These are phyloP conservation scores for Matsumyia berberina DNA, from an alignment of 2,888 invertebrate genomes.

Conservation along the genomic window DNA sequence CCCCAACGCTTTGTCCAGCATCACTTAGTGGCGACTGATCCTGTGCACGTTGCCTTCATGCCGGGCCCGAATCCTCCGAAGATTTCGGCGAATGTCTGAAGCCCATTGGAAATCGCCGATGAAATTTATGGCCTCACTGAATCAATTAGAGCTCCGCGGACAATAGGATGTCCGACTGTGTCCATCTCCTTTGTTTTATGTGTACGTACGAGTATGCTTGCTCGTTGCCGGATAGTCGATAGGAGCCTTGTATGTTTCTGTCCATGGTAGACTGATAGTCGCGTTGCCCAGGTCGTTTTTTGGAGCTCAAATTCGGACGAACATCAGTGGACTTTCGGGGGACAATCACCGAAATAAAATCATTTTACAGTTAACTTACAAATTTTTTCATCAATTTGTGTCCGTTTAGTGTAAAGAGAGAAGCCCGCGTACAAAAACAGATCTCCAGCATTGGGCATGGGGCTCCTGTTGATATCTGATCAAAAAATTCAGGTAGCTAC, in stretches of 20 bases:
- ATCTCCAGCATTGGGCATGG: slow-evolving; percentile 53
- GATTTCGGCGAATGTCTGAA: slow-evolving; percentile 68
- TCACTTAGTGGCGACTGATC: slow-evolving; percentile 62
- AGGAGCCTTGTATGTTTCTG: background rate
- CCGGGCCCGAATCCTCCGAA: slow-evolving; percentile 26
- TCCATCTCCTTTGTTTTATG: slow-evolving; percentile 73
- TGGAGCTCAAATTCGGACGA: slow-evolving; percentile 52
- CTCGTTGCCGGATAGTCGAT: slow-evolving; percentile 3
- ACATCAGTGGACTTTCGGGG: slow-evolving; percentile 52
- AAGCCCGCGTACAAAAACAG: slow-evolving; percentile 61
- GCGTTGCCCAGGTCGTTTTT: slow-evolving; percentile 51
- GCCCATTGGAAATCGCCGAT: slow-evolving; percentile 72
- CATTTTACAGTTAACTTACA: slow-evolving; percentile 78
- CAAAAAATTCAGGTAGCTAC: slow-evolving; percentile 42
- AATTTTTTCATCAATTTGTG: slow-evolving; percentile 78
- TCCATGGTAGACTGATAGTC: slow-evolving; percentile 73
- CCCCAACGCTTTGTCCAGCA: slow-evolving; percentile 73
- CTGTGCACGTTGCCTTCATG: slow-evolving; percentile 6
- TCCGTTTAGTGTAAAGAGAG: slow-evolving; percentile 76
- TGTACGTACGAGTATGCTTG: slow-evolving; percentile 9
- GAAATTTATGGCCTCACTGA: slow-evolving; percentile 83
- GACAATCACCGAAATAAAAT: slow-evolving; percentile 73
- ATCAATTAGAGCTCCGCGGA: slow-evolving; percentile 82
- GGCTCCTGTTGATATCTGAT: slow-evolving; percentile 46
- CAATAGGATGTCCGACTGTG: slow-evolving; percentile 77